Base-by-base conservation (phyloP, 2,113 vertebrate genomes). In the Ovis aries region DNA sequence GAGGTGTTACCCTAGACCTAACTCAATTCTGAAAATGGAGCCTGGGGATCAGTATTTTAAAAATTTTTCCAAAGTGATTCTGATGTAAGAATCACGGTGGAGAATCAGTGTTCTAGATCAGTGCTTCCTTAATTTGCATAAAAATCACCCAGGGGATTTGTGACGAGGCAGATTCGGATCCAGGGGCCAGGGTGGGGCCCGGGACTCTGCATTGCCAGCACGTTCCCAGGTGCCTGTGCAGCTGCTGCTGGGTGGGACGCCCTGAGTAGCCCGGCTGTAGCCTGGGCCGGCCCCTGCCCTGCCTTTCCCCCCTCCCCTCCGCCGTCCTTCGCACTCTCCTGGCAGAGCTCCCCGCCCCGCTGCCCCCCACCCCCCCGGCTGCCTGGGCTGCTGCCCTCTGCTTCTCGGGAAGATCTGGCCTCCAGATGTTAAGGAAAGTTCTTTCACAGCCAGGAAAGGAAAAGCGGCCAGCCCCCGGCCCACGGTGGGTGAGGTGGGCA, bases 381-480 rank as follows among this genome's bases (percentile, higher is more conserved):
- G 48, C 74, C 59, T 55, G 48, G 31, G 59, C 84, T 43, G 33
- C 96, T 43, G 84, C 45, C 31, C 84, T 87, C 29, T 5, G 74
- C 88, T 92, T 96, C 87, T 95, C 2, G 0, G 80, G 31, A 86
- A 81, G 90, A 84, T 94, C 97, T 96, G 97, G 90, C 57, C 55
- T 96, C 95, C 98, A 97, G 95, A 97, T 98, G 98, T 97, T 91
- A 81, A 57, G n/a, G 67, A 82, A 45, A 64, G 50, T 50, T 96
- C 25, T 77, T 93, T 74, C 92, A 92, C 84, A 89, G 67, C 92
- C 88, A 29, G 62, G 84, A 94, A 74, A 90, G 77, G 40, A 36
- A 88, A 97, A 74, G 8, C 48, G 19, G 74, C 81, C 89, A 48
- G 84, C n/a, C 85, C 74, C 85, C 31, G 1, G 40, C 92, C 87